Conservation (phyloP, 2,113 vertebrate species). For the Saguinus midas region DNA sequence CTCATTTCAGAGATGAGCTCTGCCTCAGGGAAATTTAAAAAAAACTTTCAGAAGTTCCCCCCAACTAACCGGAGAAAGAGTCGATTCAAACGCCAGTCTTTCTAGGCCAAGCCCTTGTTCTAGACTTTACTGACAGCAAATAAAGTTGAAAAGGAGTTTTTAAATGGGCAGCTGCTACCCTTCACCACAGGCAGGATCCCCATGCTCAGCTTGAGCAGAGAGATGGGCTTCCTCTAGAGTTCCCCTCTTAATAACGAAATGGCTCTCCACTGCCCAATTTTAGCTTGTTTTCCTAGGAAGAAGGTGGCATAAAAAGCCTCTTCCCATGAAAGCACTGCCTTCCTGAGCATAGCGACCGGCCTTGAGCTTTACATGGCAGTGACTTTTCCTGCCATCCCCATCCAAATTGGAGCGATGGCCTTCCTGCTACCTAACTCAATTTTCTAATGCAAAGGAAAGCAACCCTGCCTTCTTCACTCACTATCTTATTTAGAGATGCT, state of each 20-base stretch:
- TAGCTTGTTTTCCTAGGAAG: background rate
- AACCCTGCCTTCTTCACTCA: background rate
- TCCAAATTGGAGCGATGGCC: background rate
- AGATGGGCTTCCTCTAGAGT: background rate
- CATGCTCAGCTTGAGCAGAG: background rate
- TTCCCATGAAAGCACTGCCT: background rate
- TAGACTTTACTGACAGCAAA: background rate
- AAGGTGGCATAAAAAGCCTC: background rate
- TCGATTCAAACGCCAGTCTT: background rate
- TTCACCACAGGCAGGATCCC: background rate
- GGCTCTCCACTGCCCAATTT: background rate
- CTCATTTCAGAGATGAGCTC: background rate
- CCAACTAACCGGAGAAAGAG: background rate
- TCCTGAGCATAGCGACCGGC: background rate
- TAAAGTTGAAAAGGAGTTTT: background rate
- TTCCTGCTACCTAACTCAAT: background rate
- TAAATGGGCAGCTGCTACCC: background rate
- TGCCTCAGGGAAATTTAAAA: background rate
- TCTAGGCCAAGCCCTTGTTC: background rate
- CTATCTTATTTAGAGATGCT: background rate
- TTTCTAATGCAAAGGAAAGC: background rate
- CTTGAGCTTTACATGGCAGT: background rate
- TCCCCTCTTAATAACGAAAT: background rate
- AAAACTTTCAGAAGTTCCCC: background rate
- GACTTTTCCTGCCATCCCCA: background rate